Base-by-base conservation (phyloP, 2,888 invertebrate species). In the Choristoneura rosaceana region DNA sequence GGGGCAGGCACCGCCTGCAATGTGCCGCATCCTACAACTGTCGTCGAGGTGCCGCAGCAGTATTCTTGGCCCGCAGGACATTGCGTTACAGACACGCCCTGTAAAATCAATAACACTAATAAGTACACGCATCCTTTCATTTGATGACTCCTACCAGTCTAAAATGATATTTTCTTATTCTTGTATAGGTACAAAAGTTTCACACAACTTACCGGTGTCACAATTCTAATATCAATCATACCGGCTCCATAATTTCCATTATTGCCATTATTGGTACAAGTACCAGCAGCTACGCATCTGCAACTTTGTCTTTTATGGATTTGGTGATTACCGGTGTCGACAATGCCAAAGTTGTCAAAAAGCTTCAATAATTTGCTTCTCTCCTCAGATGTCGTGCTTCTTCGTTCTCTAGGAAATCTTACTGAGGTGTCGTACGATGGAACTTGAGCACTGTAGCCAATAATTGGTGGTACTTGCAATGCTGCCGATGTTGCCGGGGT, bases 141-240 rank as follows among this genome's bases (percentile, higher is more conserved):
- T 8, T 17, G 17, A 25, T 55, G 4, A 25, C 12, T 17, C 55
- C 12, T 17, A 4, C 4, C 25, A 7, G 25, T 25, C 17, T 8
- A 52, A 52, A 17, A 15, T 52, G 3, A 17, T 47, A 47, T n/a
- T 47, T 47, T 47, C 4, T n/a, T 7, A 47, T 47, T 47, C 47
- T 47, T 47, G 4, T 52, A 15, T 17, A n/a, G n/a, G n/a, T n/a
- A 52, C 17, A 9, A 52, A 15, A 52, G 9, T 2, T 8, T 52
- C 17, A 7, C 2, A 3, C 12, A 55, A 86, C 92, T 93, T 89
- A 95, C 95, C 76, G 92, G 95, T 73, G 94, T 94, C 0, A 96
- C 96, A 64, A 96, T 96, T 75, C 96, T 93, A 76, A 96, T 89
- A 79, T 96, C 96, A 63, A 96, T 94, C 84, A 95, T 86, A 17